Evolutionary conservation across 2,888 invertebrate species (phyloP).

Genomic region (Drosophila birchii): DNA sequence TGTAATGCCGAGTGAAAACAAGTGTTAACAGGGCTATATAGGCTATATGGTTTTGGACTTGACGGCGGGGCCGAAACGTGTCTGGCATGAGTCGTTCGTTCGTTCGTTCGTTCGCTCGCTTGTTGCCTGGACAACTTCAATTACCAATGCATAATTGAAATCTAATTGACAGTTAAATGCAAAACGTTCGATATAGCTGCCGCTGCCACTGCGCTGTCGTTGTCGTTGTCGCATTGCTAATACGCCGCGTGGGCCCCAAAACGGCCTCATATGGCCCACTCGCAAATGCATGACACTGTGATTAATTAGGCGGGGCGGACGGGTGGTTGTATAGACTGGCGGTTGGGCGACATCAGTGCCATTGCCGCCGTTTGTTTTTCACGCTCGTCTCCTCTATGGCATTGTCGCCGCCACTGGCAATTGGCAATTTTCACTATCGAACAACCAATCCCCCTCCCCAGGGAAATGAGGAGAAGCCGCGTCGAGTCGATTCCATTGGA

Average conservation of each 20-base stretch:
- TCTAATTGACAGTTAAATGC: constrained; percentile 79
- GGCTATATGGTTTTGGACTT: constrained; percentile 37
- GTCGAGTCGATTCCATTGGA: constrained; percentile 42
- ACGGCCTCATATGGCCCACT: constrained; percentile 46
- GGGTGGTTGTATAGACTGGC: constrained; percentile 13
- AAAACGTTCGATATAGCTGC: constrained; percentile 54
- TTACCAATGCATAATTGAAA: constrained; percentile 79
- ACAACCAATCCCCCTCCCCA: constrained; percentile 29
- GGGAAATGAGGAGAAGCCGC: constrained; percentile 22
- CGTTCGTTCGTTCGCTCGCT: constrained; percentile 5
- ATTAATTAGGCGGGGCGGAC: constrained; percentile 67
- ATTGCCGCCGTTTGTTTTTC: constrained; percentile 35
- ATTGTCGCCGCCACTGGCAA: constrained; percentile 51
- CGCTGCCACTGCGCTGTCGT: neutral
- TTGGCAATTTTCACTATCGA: constrained; percentile 47
- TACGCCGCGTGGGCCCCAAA: constrained; percentile 72
- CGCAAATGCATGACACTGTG: constrained; percentile 74
- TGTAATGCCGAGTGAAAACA: constrained; percentile 40
- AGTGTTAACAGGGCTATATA: constrained; percentile 45
- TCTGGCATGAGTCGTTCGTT: constrained; percentile 40
- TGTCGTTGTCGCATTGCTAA: constrained; percentile 62
- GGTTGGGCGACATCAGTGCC: constrained; percentile 39
- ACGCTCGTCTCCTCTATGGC: neutral
- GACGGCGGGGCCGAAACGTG: constrained; percentile 45
- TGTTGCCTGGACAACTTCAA: constrained; percentile 58